Evolutionary conservation across 1,140 invertebrate species (phyloP).

Genomic region (Leptinotarsa undecemlineata): DNA sequence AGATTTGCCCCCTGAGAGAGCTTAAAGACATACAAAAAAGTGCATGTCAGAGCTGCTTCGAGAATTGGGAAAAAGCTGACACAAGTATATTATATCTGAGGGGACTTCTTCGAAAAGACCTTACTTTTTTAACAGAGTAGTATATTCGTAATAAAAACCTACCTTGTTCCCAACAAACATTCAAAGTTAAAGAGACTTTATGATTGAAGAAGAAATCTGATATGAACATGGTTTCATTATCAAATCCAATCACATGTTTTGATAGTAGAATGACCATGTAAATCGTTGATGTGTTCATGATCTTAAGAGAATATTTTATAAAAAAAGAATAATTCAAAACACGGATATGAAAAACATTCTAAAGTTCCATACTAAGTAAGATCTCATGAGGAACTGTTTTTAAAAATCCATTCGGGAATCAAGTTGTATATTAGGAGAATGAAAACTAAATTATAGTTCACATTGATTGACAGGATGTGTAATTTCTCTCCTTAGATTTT

Average conservation of each 20-base stretch:
- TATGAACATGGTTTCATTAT: not conserved
- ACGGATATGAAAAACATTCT: not conserved
- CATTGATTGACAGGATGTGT: not conserved
- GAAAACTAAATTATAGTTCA: not conserved
- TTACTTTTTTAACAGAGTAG: not conserved
- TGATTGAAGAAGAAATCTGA: not conserved
- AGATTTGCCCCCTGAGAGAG: no score
- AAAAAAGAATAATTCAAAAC: not conserved
- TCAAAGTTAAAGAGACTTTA: not conserved
- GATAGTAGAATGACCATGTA: not conserved
- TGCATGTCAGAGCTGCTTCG: no score
- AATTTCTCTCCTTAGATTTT: not conserved
- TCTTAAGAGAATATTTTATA: not conserved
- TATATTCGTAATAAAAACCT: not conserved
- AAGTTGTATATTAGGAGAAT: not conserved
- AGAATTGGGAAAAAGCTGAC: no score
- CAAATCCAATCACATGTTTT: not conserved
- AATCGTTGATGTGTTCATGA: not conserved
- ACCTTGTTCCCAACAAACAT: conserved; percentile 7
- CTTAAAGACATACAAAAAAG: no score
- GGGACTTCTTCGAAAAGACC: no score
- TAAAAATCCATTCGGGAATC: not conserved
- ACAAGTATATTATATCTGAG: no score
- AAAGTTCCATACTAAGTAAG: not conserved
- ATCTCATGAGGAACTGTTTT: not conserved